Evolutionary conservation across 2,888 invertebrate species (phyloP), one percentile per base, ranked within the genome.

Genomic region (Callyntrura guangdongensis): DNA sequence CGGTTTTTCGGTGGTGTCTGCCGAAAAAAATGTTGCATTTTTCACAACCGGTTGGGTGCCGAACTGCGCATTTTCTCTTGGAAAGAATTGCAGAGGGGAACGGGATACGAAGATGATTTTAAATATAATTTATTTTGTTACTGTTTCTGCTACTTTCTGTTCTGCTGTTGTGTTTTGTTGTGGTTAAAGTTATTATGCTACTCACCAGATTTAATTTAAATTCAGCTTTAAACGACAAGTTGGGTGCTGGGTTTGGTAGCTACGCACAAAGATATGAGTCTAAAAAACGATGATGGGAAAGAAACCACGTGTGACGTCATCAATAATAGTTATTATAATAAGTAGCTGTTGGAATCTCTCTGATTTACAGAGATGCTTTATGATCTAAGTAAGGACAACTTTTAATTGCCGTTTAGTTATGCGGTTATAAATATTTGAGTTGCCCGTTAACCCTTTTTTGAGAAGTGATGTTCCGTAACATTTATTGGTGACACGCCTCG

Each of bases 261-360:
- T n/a, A n/a, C n/a, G n/a, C n/a, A n/a, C n/a, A n/a, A n/a, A n/a
- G n/a, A n/a, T n/a, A n/a, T n/a, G n/a, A n/a, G n/a, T n/a, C n/a
- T n/a, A n/a, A 49, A 77, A 77, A 86, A 22, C 11, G 20, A 17
- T 56, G 22, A 77, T 49, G 27, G 64, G 84, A 79, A 6, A 36
- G 56, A 14, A 79, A 67, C 79, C 87, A 87, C 87, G 79, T 87
- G 87, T 69, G 67, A 61, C 36, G 87, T 81, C 81, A 87, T 87
- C 79, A 87, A 87, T 87, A 77, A 81, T 67, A 2, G 6, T 4
- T 2, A 36, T 4, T 36, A 4, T 36, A 36, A 36, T 4, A 36
- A 36, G 36, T 36, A 36, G 36, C 2, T 6, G 3, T 6, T 6
- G 3, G 36, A 36, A 47, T 72, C 12, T n/a, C n/a, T n/a, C n/a